Base-by-base conservation (phyloP, 2,888 invertebrate genomes). In the Plebejus melissa region DNA sequence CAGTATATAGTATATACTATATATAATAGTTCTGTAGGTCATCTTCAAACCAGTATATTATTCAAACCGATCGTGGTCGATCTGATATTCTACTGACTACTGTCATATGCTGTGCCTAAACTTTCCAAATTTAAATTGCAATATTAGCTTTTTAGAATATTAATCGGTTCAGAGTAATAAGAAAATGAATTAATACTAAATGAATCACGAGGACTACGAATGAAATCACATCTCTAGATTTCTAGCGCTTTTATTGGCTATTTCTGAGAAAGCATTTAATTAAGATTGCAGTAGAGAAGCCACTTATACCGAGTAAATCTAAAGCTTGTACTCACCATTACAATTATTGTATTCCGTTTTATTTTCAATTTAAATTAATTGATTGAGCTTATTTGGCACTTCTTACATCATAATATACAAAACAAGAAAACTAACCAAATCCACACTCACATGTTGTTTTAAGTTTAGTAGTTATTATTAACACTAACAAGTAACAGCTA, bases 191-290 rank as follows among this genome's bases (percentile, higher is more conserved):
- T 11, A 32, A 11, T 65, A 28, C 3, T 65, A 32, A 36, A 65
- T 32, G 5, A 65, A 65, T 65, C 65, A 13, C 65, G 13, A 65
- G 13, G 22, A 9, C 9, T 60, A 11, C 32, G 32, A 65, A 65
- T 65, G 65, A 65, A 65, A 65, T 28, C 22, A 65, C 32, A 65
- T 32, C 13, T 36, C 11, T 32, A 65, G 65, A 65, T 4, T 36
- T 32, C 32, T 32, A 36, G 32, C 65, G 65, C 65, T 65, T 76
- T 74, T 41, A 38, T 69, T 75, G 46, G 60, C 71, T 71, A 69
- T 69, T 46, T 41, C 41, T n/a, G 9, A 41, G 57, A 74, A 75
- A 46, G 32, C 13, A 50, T 22, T 74, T 76, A 65, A 65, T 74
- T 76, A 65, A 65, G 65, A 65, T 65, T 65, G 65, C 65, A 65